A percentile compares a stretch with the other conserved stretches of the same genome.
Conservation (phyloP, 2,797 vertebrate species). For the Harpagifer antarcticus region DNA sequence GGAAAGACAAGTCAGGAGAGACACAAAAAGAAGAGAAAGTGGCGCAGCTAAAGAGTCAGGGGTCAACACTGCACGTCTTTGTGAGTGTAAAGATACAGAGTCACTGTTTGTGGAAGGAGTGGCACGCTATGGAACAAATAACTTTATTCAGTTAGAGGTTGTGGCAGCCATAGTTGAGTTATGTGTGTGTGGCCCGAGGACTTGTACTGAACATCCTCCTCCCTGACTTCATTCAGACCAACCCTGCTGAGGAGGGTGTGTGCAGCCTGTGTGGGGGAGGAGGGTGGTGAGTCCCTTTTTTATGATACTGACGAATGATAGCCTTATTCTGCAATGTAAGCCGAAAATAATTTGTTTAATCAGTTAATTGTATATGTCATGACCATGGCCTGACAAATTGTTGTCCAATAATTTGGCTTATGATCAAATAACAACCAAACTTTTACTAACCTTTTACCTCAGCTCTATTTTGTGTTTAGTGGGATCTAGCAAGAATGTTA, state of each 20-base stretch:
- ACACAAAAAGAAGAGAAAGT: constrained; percentile 27
- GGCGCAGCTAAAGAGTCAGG: constrained; percentile 37
- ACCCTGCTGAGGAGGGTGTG: not conserved
- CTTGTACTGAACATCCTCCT: constrained; percentile 47
- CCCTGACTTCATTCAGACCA: constrained; percentile 33
- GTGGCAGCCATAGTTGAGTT: constrained; percentile 24
- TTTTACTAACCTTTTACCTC: not conserved
- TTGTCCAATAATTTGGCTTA: not conserved
- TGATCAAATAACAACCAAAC: not conserved
- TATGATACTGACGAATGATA: not conserved
- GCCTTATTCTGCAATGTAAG: not conserved
- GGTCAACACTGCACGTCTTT: constrained; percentile 55
- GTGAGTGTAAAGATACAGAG: constrained; percentile 56
- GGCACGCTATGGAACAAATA: constrained; percentile 64
- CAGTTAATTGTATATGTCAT: not conserved
- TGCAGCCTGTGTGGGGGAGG: constrained; percentile 7
- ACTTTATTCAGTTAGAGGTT: constrained; percentile 58
- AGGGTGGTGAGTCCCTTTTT: not conserved
- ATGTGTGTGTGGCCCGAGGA: constrained; percentile 49
- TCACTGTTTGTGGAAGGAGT: constrained; percentile 61
- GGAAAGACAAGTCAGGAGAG: constrained; percentile 10
- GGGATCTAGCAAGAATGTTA: no score
- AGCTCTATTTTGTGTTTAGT: not conserved
- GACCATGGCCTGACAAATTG: not conserved
- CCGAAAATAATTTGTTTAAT: not conserved